Base-by-base conservation (phyloP, 1,140 invertebrate genomes). In the Branchinecta lynchi region DNA sequence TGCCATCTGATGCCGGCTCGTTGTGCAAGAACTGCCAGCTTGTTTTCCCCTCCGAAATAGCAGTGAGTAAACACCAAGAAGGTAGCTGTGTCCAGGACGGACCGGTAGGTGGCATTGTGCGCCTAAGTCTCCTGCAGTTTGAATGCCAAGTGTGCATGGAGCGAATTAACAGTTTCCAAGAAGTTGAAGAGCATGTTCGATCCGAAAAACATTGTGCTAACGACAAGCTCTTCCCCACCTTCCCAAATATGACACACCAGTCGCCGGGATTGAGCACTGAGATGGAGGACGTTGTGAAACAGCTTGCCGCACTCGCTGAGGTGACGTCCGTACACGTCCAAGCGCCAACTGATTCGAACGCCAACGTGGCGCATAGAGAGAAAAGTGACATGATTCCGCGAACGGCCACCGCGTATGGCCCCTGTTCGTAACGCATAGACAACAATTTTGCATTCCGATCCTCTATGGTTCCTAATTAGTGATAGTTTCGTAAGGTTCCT, bases 1-100 rank as follows among this genome's bases (percentile, higher is more conserved):
- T 74, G 81, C 72, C 76, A 83, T 82, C 86, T 65, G 90, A 92
- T 75, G 81, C 89, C 20, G 90, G 89, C 73, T 87, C 88, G 80
- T 87, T 91, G 68, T 92, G 89, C 81, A 89, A 89, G 76, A 87
- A 89, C 75, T 92, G 89, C 78, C 87, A 89, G 69, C 83, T 89
- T 66, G 89, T 89, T 3, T 92, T 88, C 79, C 85, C 87, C 2
- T 83, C 84, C 65, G 86, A 88, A 68, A 84, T 85, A n/a, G 84
- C 85, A 7, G 81, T 90, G 66, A 79, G 87, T 60, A 81, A 80
- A 10, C 89, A 92, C 76, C 89, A 90, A 76, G 80, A 85, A 2
- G 83, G 76, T 82, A 72, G 66, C 67, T 87, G 86, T 87, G 85
- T 76, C 80, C 83, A 10, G 83, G 84, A 65, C 77, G 72, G 71